These are phyloP conservation scores for Myiopsitta monachus DNA, from an alignment of 2,113 vertebrate species.

Conservation along the genomic window DNA sequence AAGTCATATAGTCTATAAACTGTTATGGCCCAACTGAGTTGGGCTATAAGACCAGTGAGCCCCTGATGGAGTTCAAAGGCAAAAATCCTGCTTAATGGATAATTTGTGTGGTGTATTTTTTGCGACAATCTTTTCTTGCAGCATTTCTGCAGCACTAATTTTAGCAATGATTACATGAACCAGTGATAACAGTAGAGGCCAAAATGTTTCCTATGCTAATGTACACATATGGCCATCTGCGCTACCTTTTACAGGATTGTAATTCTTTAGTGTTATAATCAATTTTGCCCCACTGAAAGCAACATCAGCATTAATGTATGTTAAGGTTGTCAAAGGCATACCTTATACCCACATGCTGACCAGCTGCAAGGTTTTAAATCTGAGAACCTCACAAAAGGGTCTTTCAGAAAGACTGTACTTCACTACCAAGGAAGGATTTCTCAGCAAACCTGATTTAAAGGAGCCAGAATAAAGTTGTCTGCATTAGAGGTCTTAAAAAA, in stretches of 20 bases:
- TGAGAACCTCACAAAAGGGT: not conserved
- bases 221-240: rapidly evolving
- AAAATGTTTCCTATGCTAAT: not conserved
- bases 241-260: not conserved
- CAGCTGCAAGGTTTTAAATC: not conserved
- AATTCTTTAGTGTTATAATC: not conserved
- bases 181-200: not conserved
- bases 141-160: not conserved
- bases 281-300: not conserved
- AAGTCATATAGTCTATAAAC: not conserved
- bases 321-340: not conserved
- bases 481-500: not conserved
- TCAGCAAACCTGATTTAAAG: not conserved
- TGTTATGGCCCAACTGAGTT: not conserved
- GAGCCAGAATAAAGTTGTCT: not conserved
- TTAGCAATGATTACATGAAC: not conserved
- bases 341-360: not conserved
- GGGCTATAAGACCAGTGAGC: not conserved
- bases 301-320: not conserved
- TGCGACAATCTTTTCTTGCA: not conserved
- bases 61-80: not conserved
- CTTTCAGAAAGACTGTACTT: not conserved
- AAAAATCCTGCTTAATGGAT: not conserved
- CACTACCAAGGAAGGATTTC: not conserved
- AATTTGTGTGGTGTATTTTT: not conserved